Evolutionary conservation across 92 coral and sea anemone genomes (phyloP).

Genomic region (Porites divaricata): DNA sequence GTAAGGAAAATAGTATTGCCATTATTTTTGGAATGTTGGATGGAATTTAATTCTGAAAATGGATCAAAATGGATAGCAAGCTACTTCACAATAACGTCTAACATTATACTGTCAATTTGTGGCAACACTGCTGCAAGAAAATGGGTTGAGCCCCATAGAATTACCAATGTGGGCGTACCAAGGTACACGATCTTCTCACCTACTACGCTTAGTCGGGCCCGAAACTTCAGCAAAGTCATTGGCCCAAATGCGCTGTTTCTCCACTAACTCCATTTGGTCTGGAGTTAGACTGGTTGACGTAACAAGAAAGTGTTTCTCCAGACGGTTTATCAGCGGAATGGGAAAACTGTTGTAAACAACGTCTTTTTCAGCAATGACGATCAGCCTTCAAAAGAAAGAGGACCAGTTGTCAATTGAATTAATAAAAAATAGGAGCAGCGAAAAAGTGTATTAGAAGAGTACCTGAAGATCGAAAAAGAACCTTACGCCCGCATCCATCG

Average conservation of each 20-base stretch:
- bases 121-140: too few species aligned
- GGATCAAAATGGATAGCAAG: not conserved
- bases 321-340: constrained; percentile 86
- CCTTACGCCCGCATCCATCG: too few species aligned
- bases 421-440: not conserved
- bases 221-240: constrained; percentile 48
- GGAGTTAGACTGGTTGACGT: constrained; percentile 66
- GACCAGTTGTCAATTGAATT: not conserved
- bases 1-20: too few species aligned
- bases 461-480: too few species aligned
- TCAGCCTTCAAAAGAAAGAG: constrained; percentile 50
- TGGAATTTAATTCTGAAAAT: not conserved
- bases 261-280: constrained; percentile 55
- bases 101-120: not conserved
- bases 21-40: too few species aligned
- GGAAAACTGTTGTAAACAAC: constrained; percentile 81
- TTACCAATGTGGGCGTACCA: too few species aligned
- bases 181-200: not conserved
- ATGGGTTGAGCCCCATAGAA: too few species aligned
- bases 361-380: constrained; percentile 90
- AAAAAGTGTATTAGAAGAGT: too few species aligned
- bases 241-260: constrained; percentile 70
- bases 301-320: constrained; percentile 86
- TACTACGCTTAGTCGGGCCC: constrained; percentile 5
- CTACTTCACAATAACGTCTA: not conserved